A percentile compares a stretch with the other conserved stretches of the same genome.
Evolutionary conservation across 1,140 invertebrate species (phyloP).

Genomic region (Sweltsa coloradensis): DNA sequence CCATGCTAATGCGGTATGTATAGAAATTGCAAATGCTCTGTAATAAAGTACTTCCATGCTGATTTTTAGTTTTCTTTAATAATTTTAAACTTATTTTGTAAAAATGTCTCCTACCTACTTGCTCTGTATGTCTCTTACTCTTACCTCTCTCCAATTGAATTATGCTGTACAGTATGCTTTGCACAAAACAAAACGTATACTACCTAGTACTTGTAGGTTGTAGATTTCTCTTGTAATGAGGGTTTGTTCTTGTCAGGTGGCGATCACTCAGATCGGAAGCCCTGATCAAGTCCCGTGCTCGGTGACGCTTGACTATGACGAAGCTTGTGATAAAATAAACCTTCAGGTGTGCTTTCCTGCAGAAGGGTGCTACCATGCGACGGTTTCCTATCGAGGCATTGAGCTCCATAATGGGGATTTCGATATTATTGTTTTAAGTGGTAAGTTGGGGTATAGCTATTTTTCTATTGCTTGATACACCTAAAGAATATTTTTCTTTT

Average conservation of each 20-base stretch:
- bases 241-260: slow-evolving; percentile 16
- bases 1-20: no score
- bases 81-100: no score
- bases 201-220: neutral
- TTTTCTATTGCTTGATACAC: no score
- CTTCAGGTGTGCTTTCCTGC: slow-evolving; percentile 52
- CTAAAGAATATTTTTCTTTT: no score
- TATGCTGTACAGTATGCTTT: no score
- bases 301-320: slow-evolving; percentile 48
- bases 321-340: slow-evolving; percentile 44
- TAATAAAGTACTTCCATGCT: no score
- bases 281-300: slow-evolving; percentile 35
- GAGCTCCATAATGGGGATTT: slow-evolving; percentile 83
- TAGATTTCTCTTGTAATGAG: slow-evolving; percentile 9
- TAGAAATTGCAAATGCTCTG: no score
- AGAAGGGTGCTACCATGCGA: slow-evolving; percentile 70
- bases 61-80: no score
- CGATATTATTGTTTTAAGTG: slow-evolving; percentile 80
- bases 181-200: neutral
- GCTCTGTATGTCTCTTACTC: no score
- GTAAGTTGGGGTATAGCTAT: no score
- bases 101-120: no score
- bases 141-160: no score
- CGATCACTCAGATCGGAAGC: slow-evolving; percentile 37
- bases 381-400: slow-evolving; percentile 61